These are phyloP conservation scores for Drosophila monieri DNA, from an alignment of 2,888 invertebrate species.

Conservation along the genomic window DNA sequence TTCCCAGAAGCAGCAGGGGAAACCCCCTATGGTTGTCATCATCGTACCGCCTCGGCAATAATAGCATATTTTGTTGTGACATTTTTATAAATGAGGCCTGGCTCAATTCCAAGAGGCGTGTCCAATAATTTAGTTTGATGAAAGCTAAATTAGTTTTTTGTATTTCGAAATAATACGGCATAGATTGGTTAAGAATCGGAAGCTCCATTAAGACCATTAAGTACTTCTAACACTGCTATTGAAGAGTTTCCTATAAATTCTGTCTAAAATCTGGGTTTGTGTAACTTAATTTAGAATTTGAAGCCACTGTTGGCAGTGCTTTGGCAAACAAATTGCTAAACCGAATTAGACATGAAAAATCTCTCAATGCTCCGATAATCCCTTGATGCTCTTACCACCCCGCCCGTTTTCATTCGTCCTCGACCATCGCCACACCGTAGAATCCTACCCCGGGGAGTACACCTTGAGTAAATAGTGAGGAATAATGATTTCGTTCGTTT, in stretches of 20 bases:
- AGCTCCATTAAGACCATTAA: background rate
- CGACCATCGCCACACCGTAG: background rate
- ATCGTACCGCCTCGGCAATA: background rate
- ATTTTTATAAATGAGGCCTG: constrained; percentile 34
- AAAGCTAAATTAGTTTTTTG: constrained; percentile 22
- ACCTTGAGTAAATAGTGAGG: constrained; percentile 46
- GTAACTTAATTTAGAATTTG: constrained; percentile 1
- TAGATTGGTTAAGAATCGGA: background rate
- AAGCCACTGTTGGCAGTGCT: background rate
- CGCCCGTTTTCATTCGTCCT: background rate
- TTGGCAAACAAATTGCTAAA: constrained; percentile 5
- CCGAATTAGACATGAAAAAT: constrained; percentile 23
- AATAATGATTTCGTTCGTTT: constrained; percentile 63
- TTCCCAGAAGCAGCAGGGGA: background rate
- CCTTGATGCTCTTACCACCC: constrained; percentile 4
- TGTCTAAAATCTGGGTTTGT: background rate
- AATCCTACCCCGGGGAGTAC: background rate
- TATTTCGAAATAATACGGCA: background rate
- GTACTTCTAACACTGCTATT: background rate
- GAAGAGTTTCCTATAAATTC: background rate
- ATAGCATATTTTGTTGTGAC: constrained; percentile 42
- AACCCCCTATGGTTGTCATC: constrained; percentile 11
- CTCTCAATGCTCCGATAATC: constrained; percentile 19
- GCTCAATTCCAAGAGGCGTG: constrained; percentile 24
- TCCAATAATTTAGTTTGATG: constrained; percentile 23